phyloP scores from a whole-genome alignment of 2,797 vertebrate species.

The Liparis tanakae region DNA sequence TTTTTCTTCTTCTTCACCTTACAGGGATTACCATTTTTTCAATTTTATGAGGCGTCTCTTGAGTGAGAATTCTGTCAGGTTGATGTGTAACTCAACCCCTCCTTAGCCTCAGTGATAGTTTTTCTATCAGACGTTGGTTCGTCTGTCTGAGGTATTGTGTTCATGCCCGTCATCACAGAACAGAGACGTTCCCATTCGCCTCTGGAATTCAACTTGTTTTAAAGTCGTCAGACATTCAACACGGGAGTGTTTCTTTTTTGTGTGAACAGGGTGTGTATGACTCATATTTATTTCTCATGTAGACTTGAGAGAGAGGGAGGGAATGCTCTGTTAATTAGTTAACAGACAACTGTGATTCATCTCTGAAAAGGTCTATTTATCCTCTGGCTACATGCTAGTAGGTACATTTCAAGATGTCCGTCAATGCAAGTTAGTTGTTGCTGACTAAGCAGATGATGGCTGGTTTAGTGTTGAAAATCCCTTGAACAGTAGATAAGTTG shows the following conservation, averaged over 20 bases:
- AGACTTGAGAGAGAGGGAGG: not conserved
- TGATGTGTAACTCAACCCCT: constrained; percentile 9
- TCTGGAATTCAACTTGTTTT: constrained; percentile 12
- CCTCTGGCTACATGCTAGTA: constrained; percentile 13
- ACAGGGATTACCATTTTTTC: not conserved
- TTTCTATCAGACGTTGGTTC: constrained; percentile 8
- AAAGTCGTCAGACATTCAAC: constrained; percentile 27
- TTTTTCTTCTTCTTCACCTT: not conserved
- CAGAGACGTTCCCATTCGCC: not conserved
- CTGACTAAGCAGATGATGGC: constrained; percentile 12
- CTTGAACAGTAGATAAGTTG: constrained; percentile 16
- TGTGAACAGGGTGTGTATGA: constrained; percentile 18
- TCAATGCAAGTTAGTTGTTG: constrained; percentile 6
- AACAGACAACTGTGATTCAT: constrained; percentile 30
- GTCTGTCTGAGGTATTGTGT: constrained; percentile 14
- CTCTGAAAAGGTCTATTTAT: constrained; percentile 23
- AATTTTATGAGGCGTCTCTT: constrained; percentile 12
- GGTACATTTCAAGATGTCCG: constrained; percentile 19
- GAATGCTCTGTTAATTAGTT: constrained; percentile 1
- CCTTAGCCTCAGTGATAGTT: constrained; percentile 35
- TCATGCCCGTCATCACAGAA: constrained; percentile 2
- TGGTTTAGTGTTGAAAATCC: not conserved
- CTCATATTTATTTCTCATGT: not conserved
- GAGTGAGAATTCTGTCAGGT: constrained; percentile 15
- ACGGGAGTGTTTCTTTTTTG: constrained; percentile 34